Base-by-base conservation (phyloP, 2,888 invertebrate genomes). In the Magallana nippona region DNA sequence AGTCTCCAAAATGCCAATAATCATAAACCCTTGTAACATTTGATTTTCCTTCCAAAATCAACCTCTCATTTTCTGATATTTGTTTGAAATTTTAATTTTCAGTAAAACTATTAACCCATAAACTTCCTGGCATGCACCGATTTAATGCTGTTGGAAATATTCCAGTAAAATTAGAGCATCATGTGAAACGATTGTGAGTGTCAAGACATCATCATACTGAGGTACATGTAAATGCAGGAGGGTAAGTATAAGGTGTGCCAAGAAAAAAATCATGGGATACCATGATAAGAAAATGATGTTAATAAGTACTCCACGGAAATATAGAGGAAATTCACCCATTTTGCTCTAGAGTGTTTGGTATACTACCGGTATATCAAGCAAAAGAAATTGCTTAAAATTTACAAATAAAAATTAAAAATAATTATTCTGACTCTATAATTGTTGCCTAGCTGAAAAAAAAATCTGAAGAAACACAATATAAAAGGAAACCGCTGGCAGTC, bases 271-370 rank as follows among this genome's bases (percentile, higher is more conserved):
- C 32, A 13, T 13, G 32, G 27, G 27, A 11, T 71, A 13, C 22
- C 22, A 22, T 32, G 32, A 71, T 3, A 60, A 13, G 22, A 32
- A 32, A 15, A 27, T 3, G n/a, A 32, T 15, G 15, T 15, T 71
- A 71, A 71, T 71, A 27, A 71, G 71, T 71, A 71, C 32, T 22
- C 17, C 71, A 27, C 3, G 13, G 71, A 32, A 32, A 71, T 15
- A 22, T 15, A 71, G 71, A 27, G 71, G 71, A 71, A 71, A 71
- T 71, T 32, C 27, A 32, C 71, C 71, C 71, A 13, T 13, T 27
- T 32, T 71, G 71, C 71, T 71, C 71, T 71, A 71, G 71, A 71
- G 22, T 19, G 15, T 15, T 27, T 27, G 13, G 32, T 71, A 15
- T 15, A 11, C 32, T n/a, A n/a, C n/a, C n/a, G n/a, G n/a, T n/a